Conservation (phyloP, 1,140 invertebrate species). For the Eupristina koningsbergeri region DNA sequence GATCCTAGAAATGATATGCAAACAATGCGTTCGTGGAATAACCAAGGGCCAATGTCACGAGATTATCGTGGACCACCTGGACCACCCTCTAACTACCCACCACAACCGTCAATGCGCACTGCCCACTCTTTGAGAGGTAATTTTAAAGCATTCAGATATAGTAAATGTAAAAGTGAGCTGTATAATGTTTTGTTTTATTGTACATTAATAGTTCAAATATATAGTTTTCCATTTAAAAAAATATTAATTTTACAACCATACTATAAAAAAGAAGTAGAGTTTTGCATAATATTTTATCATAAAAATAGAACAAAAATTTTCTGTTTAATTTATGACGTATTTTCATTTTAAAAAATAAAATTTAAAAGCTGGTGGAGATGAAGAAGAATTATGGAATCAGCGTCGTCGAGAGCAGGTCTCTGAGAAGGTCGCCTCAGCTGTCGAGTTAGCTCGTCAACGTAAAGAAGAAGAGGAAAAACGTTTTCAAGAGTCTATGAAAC, state of each 20-base stretch:
- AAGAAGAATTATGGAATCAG: slow-evolving; percentile 84
- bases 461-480: slow-evolving; percentile 88
- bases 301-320: no score
- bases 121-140: slow-evolving; percentile 65
- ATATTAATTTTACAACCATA: no score
- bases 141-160: background rate
- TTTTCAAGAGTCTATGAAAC: slow-evolving; percentile 76
- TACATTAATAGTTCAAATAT: no score
- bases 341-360: background rate
- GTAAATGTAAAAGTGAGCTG: no score
- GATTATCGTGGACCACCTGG: slow-evolving; percentile 65
- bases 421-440: slow-evolving; percentile 80
- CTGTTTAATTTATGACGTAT: background rate
- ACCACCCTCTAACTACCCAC: slow-evolving; percentile 59
- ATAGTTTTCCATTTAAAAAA: no score
- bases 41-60: slow-evolving; percentile 59
- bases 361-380: slow-evolving; percentile 69
- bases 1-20: slow-evolving; percentile 60
- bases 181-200: no score
- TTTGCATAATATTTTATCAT: no score
- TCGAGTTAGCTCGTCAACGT: slow-evolving; percentile 83
- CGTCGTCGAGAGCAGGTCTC: slow-evolving; percentile 77
- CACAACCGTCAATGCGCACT: slow-evolving; percentile 59
- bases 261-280: no score
- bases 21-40: slow-evolving; percentile 63